These are phyloP conservation scores for Limanda limanda DNA, from an alignment of 2,113 vertebrate species.

Conservation along the genomic window DNA sequence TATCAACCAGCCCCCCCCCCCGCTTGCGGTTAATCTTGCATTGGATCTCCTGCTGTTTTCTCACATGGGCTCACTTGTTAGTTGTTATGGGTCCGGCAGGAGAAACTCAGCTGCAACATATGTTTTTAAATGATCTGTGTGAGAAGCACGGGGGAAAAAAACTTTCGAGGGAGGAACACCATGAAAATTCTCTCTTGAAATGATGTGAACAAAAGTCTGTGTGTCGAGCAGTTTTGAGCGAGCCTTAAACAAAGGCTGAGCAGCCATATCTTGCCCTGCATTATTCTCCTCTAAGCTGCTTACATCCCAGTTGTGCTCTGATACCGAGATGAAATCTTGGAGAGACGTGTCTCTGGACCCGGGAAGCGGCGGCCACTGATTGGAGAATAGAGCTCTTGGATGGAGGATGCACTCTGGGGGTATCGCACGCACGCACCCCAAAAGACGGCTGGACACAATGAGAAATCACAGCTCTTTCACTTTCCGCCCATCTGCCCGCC, in stretches of 20 bases:
- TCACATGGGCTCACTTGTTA: no score
- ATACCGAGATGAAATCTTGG: constrained; percentile 76
- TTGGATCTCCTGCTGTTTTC: no score
- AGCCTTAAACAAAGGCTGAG: constrained; percentile 61
- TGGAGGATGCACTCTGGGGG: constrained; percentile 71
- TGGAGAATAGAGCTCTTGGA: constrained; percentile 79
- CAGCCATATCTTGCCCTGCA: constrained; percentile 59
- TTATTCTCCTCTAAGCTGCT: constrained; percentile 74
- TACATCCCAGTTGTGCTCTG: constrained; percentile 72
- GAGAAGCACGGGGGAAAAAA: neutral
- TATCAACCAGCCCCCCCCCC: no score
- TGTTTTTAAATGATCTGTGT: no score
- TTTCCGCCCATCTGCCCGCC: constrained; percentile 80
- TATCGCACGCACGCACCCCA: constrained; percentile 69
- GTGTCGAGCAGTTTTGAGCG: constrained; percentile 24
- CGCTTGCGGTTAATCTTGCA: no score
- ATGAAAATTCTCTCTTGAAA: constrained; percentile 20
- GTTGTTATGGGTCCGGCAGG: no score
- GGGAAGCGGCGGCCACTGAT: constrained; percentile 76
- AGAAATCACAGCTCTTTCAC: constrained; percentile 83
- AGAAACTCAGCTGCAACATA: no score
- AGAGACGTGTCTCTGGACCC: constrained; percentile 77
- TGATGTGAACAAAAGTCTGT: constrained; percentile 7
- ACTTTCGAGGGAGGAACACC: constrained; percentile 1
- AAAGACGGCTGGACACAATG: constrained; percentile 80